These are phyloP conservation scores for Mustela nigripes DNA, from an alignment of 2,113 vertebrate genomes.

Conservation along the genomic window DNA sequence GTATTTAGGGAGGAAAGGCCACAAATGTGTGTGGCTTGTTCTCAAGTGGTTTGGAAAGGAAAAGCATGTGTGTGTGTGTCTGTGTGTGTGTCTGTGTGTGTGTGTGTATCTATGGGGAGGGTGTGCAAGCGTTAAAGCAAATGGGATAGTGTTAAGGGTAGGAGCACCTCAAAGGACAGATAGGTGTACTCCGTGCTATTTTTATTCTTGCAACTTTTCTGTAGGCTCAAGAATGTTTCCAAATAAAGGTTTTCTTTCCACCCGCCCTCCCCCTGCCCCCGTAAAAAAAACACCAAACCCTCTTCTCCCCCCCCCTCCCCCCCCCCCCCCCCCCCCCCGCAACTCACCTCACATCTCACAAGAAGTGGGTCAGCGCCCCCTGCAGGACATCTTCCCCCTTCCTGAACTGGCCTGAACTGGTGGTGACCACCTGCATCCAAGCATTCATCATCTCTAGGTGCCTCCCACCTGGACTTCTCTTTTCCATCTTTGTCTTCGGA, in stretches of 20 bases:
- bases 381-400: not conserved
- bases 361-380: not conserved
- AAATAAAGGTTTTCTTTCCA: constrained; percentile 26
- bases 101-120: not conserved
- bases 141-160: not conserved
- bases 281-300: too few species aligned
- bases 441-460: not conserved
- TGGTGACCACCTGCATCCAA: not conserved
- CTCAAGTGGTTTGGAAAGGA: constrained; percentile 4
- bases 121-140: not conserved
- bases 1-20: not conserved
- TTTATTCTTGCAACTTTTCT: constrained; percentile 34
- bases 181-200: not conserved
- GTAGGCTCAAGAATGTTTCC: not conserved
- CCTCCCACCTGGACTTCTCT: not conserved
- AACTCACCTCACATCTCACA: not conserved
- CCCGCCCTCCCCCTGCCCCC: too few species aligned
- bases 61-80: not conserved
- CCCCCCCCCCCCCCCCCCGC: too few species aligned
- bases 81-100: not conserved
- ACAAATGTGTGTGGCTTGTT: not conserved
- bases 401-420: too few species aligned
- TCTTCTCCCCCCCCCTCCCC: too few species aligned
- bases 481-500: not conserved
- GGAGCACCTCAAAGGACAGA: not conserved